These are phyloP conservation scores for Tipula helvola DNA, from an alignment of 2,888 invertebrate species.

Conservation along the genomic window DNA sequence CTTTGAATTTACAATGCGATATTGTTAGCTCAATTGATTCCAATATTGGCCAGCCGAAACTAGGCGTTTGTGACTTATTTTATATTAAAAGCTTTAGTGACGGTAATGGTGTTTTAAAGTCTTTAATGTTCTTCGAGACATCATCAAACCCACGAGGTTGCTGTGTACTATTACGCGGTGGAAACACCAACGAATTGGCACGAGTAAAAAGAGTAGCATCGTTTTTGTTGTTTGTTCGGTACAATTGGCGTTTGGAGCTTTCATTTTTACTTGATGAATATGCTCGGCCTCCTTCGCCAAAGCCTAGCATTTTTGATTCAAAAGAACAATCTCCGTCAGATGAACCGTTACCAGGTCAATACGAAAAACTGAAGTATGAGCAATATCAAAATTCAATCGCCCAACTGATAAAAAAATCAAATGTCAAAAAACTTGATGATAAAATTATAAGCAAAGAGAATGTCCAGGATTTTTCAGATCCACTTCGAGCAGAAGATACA, in stretches of 20 bases:
- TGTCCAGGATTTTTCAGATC: constrained; percentile 67
- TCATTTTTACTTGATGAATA: constrained; percentile 83
- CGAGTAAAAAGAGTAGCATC: constrained; percentile 73
- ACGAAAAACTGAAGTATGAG: constrained; percentile 11
- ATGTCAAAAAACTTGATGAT: constrained; percentile 29
- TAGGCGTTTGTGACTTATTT: constrained; percentile 77
- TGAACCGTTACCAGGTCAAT: constrained; percentile 21
- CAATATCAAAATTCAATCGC: background rate
- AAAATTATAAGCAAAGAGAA: constrained; percentile 43
- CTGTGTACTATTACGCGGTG: constrained; percentile 80
- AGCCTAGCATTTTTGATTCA: constrained; percentile 39
- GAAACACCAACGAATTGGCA: constrained; percentile 56
- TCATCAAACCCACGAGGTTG: constrained; percentile 74
- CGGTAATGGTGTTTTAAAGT: constrained; percentile 50
- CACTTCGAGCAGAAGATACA: constrained; percentile 45
- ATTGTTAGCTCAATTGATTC: constrained; percentile 80
- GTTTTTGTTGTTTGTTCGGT: constrained; percentile 69
- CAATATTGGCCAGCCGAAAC: constrained; percentile 62
- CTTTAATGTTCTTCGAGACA: constrained; percentile 88
- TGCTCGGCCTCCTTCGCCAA: constrained; percentile 53
- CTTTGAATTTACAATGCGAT: constrained; percentile 71
- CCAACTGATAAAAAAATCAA: constrained; percentile 16
- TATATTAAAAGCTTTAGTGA: constrained; percentile 48
- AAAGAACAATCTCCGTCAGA: constrained; percentile 26
- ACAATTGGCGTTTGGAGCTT: constrained; percentile 86